Base-by-base conservation (phyloP, 2,888 invertebrate genomes). In the Archips crataeganus region DNA sequence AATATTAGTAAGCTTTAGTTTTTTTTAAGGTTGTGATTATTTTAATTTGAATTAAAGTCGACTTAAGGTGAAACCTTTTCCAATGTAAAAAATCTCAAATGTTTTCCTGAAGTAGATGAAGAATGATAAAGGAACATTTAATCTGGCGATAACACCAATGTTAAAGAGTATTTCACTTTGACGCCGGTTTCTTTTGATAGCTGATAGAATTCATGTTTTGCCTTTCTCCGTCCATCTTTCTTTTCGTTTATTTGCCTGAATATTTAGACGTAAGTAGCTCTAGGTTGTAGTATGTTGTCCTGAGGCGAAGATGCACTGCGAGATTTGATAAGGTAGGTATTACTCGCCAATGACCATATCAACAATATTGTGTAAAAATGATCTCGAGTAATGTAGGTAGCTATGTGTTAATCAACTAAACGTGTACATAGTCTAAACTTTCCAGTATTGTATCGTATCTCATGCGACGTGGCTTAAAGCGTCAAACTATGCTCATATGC, bases 261-360 rank as follows among this genome's bases (percentile, higher is more conserved):
- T 65, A 65, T 64, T 10, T 42, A 70, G 9, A 70, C 36, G 5
- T 73, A 73, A 69, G 73, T 73, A 73, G 63, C 34, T n/a, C 57
- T 68, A 68, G 36, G 15, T 34, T 11, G 65, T 65, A 65, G 65
- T 65, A 51, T 51, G 51, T 61, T 64, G 51, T 73, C 63, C 47
- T 45, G 60, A 47, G 36, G 59, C 47, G 60, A 63, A 73, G 70
- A 66, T 76, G 76, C 93, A 93, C 93, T 85, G 88, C 87, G 93
- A 80, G 93, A 93, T 92, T 93, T 93, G 93, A 93, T 86, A 87
- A 84, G 78, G 86, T 93, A 93, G 91, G 51, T 51, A 82, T 84
- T 83, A 85, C 81, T 81, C 82, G 84, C 85, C 84, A 84, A 81
- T 76, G 80, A 85, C 82, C 86, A 87, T 87, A 87, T 87, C 86